Conservation (phyloP, 2,113 vertebrate species). For the Platysternon megacephalum region DNA sequence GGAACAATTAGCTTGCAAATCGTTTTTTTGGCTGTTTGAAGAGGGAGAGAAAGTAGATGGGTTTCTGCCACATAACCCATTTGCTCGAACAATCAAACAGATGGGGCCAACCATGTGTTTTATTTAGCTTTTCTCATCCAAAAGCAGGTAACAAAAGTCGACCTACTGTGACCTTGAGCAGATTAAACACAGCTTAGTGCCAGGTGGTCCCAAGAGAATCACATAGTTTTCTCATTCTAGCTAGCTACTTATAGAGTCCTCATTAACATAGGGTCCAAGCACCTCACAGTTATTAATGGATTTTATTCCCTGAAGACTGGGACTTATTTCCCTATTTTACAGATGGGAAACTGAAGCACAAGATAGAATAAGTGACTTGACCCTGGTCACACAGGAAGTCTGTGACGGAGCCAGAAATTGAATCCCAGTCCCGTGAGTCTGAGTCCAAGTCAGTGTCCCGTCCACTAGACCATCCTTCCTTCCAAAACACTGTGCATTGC, state of each 20-base stretch:
- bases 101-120: not conserved
- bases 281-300: fast-evolving
- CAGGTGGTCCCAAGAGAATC: fast-evolving
- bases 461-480: not conserved
- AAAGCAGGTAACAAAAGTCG: not conserved
- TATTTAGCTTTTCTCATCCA: not conserved
- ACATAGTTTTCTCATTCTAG: fast-evolving
- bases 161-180: not conserved
- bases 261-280: fast-evolving
- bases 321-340: fast-evolving
- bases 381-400: not conserved
- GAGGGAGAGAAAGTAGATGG: fast-evolving
- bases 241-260: not conserved
- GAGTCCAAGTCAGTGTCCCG: not conserved
- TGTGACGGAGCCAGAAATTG: not conserved
- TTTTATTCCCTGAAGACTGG: not conserved
- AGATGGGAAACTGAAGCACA: not conserved
- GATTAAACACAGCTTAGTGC: not conserved
- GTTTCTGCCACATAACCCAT: not conserved
- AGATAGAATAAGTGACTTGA: not conserved
- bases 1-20: not conserved
- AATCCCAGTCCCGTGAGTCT: not conserved
- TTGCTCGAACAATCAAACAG: not conserved
- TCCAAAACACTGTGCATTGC: not conserved
- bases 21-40: not conserved